Conservation (phyloP, 2,797 vertebrate genomes). For the Danio choprae region DNA sequence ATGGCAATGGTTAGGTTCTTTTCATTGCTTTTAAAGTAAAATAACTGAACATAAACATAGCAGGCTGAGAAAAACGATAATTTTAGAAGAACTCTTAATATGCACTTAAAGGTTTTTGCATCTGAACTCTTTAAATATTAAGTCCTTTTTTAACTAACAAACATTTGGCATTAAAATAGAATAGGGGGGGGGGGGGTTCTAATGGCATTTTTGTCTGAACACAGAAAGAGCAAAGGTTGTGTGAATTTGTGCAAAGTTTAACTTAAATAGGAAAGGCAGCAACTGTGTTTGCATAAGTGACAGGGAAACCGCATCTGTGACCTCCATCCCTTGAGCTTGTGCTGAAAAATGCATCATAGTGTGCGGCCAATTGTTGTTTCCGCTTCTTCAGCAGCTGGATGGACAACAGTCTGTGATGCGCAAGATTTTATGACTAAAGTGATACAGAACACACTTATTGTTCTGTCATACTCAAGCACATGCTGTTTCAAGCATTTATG, state of each 20-base stretch:
- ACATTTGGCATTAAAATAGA: neutral
- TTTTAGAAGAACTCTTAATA: no score
- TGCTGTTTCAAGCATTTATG: no score
- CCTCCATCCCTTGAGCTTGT: neutral
- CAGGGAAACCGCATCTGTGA: neutral
- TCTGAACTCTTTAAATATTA: no score
- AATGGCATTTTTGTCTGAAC: neutral
- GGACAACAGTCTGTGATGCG: neutral
- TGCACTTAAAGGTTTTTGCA: no score
- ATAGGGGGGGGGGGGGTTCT: no score
- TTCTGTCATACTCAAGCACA: neutral
- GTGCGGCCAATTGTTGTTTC: neutral
- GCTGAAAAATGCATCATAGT: slow-evolving; percentile 7
- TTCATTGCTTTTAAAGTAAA: no score
- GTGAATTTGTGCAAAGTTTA: slow-evolving; percentile 7
- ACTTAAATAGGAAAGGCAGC: neutral
- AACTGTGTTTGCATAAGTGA: neutral
- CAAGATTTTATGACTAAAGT: neutral
- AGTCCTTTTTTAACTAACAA: neutral
- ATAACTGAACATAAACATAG: no score
- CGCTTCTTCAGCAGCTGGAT: slow-evolving; percentile 3
- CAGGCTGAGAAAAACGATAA: no score
- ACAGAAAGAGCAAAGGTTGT: slow-evolving; percentile 11
- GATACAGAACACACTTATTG: neutral
- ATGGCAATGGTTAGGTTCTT: no score